Evolutionary conservation across 2,113 vertebrate species (phyloP).

Genomic region (Micronycteris hirsuta): DNA sequence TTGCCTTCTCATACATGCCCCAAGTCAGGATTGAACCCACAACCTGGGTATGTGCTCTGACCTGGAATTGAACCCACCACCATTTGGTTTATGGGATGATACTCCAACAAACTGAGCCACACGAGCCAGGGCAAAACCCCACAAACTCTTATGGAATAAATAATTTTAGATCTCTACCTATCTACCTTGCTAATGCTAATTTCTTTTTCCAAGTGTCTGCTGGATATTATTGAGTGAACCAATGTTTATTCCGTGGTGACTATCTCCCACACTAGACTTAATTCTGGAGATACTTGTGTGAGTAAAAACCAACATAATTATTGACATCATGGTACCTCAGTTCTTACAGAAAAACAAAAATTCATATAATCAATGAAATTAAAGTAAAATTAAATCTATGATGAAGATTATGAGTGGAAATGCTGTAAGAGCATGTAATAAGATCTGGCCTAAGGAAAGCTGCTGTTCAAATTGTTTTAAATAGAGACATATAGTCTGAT

Average conservation of each 20-base stretch:
- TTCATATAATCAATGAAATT: neutral
- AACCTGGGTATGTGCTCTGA: no score
- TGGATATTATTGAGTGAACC: neutral
- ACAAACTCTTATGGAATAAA: neutral
- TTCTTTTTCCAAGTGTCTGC: neutral
- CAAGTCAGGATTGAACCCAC: no score
- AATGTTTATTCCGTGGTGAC: neutral
- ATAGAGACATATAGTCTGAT: neutral
- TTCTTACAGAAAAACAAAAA: neutral
- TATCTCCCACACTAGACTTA: neutral
- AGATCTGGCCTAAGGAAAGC: neutral
- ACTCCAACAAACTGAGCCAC: no score
- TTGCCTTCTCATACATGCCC: no score
- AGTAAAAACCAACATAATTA: neutral
- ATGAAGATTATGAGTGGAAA: neutral
- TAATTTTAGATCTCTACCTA: neutral
- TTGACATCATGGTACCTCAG: neutral
- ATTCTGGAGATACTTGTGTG: neutral
- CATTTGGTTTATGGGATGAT: no score
- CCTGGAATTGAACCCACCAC: no score
- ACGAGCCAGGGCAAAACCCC: no score
- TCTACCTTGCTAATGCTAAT: neutral
- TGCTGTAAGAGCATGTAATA: neutral
- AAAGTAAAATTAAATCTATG: neutral
- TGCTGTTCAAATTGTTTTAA: neutral